Percentiles rank a stretch among this genome's conserved stretches.
phyloP scores from a whole-genome alignment of 2,113 vertebrate genomes.

The pig (Sus scrofa) region DNA sequence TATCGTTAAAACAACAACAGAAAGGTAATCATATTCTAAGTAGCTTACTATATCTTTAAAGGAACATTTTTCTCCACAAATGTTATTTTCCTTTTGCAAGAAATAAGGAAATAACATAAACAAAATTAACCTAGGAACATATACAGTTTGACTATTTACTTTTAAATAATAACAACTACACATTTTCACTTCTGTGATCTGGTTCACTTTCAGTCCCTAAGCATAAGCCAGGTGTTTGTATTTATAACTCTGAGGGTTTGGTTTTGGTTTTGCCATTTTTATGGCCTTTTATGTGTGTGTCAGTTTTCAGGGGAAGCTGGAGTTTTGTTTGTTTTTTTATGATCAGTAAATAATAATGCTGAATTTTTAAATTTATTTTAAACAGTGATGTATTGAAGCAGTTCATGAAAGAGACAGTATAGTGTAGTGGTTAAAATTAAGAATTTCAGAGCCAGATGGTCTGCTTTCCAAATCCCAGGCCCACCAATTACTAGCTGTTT shows the following conservation, averaged over 20 bases:
- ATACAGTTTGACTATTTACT: background rate
- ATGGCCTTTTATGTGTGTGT: background rate
- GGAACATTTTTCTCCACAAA: background rate
- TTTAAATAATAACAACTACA: background rate
- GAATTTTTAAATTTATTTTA: conserved; percentile 43
- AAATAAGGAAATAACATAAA: conserved; percentile 22
- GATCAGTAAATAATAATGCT: conserved; percentile 39
- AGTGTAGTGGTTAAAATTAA: background rate
- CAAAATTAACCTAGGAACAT: conserved; percentile 1
- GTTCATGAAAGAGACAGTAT: background rate
- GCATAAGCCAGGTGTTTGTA: conserved; percentile 45
- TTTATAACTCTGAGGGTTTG: background rate
- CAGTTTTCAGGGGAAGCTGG: conserved; percentile 29
- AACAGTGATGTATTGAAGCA: conserved; percentile 32
- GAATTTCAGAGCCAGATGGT: background rate
- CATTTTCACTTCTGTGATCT: conserved; percentile 41
- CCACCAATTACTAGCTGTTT: background rate
- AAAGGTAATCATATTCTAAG: background rate
- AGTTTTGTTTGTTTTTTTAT: background rate
- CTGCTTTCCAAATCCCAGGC: conserved; percentile 28
- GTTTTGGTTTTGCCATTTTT: conserved; percentile 26
- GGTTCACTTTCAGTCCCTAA: conserved; percentile 35
- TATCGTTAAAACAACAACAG: background rate
- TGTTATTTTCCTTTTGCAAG: conserved; percentile 13
- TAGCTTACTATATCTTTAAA: conserved; percentile 19